Evolutionary conservation across 1,140 invertebrate species (phyloP).

Genomic region (Triops cancriformis): DNA sequence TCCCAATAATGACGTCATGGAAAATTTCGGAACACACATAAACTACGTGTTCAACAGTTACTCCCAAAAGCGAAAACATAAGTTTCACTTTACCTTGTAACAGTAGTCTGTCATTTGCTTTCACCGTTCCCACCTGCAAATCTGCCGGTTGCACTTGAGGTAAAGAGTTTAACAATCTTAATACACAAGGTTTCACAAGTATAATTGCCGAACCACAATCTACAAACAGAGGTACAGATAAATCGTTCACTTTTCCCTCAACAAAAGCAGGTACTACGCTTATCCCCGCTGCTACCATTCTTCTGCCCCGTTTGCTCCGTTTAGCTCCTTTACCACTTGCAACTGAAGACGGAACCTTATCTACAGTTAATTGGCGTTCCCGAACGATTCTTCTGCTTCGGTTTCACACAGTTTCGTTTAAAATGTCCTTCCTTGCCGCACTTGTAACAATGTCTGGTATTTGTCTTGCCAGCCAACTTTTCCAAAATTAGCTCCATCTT

Average conservation of each 20-base stretch:
- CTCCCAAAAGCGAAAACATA: not conserved
- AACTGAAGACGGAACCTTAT: conserved; percentile 1
- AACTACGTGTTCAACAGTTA: not conserved
- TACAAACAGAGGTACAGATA: not conserved
- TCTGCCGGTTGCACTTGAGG: not conserved
- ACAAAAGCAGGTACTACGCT: not conserved
- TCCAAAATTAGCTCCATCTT: not conserved
- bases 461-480: not conserved
- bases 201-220: not conserved
- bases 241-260: not conserved
- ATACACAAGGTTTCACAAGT: not conserved
- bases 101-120: not conserved
- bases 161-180: not conserved
- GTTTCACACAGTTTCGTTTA: not conserved
- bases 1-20: not conserved
- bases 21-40: not conserved
- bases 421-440: not conserved
- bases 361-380: not conserved
- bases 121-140: not conserved
- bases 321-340: not conserved
- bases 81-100: not conserved
- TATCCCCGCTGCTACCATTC: not conserved
- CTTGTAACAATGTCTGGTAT: not conserved
- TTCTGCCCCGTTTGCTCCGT: not conserved
- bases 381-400: not conserved